phyloP scores from a whole-genome alignment of 2,888 invertebrate genomes.

The Luperina testacea region DNA sequence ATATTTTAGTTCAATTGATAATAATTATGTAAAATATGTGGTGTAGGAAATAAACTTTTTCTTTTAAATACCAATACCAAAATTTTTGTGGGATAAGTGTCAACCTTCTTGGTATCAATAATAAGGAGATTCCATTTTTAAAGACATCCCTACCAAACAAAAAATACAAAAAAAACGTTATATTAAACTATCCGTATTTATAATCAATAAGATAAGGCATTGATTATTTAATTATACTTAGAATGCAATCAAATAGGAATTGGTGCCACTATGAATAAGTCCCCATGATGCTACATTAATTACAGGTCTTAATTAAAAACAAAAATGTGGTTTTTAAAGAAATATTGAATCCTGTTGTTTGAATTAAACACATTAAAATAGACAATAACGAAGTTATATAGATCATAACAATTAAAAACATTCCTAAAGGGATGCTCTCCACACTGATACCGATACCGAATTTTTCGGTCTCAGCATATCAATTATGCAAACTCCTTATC shows the following conservation, averaged over 20 bases:
- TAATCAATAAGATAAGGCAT: neutral
- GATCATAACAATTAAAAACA: neutral
- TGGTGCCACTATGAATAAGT: neutral
- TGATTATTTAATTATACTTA: neutral
- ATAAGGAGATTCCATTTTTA: neutral
- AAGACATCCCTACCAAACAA: too few relatives aligned
- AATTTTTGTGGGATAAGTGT: neutral
- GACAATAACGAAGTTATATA: neutral
- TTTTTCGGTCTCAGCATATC: slow-evolving; percentile 53
- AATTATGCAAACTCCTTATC: slow-evolving; percentile 64
- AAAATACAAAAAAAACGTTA: neutral
- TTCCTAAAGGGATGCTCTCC: neutral
- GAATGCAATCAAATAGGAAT: neutral
- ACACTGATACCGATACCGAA: slow-evolving; percentile 29
- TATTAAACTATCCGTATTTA: neutral
- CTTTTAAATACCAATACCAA: accelerated
- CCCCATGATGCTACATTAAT: neutral
- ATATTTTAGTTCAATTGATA: neutral
- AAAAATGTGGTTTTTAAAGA: neutral
- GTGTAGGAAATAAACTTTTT: neutral
- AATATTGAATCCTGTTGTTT: neutral
- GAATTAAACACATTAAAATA: neutral
- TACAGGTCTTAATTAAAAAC: neutral
- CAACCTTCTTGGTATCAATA: neutral
- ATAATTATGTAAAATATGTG: neutral